phyloP scores from a whole-genome alignment of 2,113 vertebrate genomes.

The Mellivora capensis region DNA sequence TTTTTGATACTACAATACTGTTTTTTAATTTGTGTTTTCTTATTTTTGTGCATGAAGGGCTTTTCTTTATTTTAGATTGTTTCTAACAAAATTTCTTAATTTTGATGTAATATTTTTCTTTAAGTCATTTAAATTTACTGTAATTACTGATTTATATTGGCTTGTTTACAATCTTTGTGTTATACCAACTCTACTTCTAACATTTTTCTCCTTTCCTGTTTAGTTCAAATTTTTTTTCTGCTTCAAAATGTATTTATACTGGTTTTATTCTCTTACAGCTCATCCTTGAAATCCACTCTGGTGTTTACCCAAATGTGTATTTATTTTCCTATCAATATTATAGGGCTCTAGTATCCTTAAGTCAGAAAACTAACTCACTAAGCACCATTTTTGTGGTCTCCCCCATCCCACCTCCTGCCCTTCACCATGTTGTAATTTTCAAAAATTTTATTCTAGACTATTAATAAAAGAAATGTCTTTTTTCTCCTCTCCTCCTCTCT shows the following conservation, averaged over 20 bases:
- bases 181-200: too few relatives aligned
- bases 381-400: not conserved
- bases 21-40: not conserved
- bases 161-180: not conserved
- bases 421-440: not conserved
- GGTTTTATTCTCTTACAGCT: not conserved
- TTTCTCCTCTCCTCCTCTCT: not conserved
- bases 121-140: not conserved
- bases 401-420: not conserved
- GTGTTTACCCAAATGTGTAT: not conserved
- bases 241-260: not conserved
- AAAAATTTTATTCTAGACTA: not conserved
- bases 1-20: not conserved
- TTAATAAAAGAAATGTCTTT: not conserved
- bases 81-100: not conserved
- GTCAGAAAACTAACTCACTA: not conserved
- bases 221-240: not conserved
- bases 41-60: not conserved
- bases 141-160: not conserved
- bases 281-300: not conserved
- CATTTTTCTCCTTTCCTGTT: not conserved
- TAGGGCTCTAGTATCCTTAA: not conserved
- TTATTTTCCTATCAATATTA: not conserved
- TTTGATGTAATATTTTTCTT: not conserved
- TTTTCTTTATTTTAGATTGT: not conserved